Conservation (phyloP, 1,140 invertebrate genomes). For the Sycophila sp. region DNA sequence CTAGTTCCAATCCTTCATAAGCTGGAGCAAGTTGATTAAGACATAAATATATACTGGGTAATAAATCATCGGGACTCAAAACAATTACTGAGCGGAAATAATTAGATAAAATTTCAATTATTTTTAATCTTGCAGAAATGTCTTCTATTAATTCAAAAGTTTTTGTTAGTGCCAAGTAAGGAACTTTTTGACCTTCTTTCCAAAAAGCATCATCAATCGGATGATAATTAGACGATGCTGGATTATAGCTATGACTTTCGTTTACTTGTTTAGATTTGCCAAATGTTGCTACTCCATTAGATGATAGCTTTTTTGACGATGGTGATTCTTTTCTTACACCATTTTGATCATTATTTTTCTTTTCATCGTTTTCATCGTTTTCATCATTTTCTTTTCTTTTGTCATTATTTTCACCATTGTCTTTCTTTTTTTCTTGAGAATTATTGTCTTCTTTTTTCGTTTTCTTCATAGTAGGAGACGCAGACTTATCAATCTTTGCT, state of each 20-base stretch:
- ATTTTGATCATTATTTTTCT: slow-evolving; percentile 22
- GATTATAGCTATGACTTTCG: slow-evolving; percentile 74
- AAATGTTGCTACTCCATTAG: neutral
- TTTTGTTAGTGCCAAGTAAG: slow-evolving; percentile 90
- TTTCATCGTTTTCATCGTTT: neutral
- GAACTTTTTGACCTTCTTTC: slow-evolving; percentile 82
- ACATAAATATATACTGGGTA: slow-evolving; percentile 93
- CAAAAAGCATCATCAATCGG: slow-evolving; percentile 92
- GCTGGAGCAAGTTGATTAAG: slow-evolving; percentile 95
- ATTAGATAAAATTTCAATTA: slow-evolving; percentile 93
- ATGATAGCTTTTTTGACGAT: neutral
- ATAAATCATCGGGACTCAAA: slow-evolving; percentile 87
- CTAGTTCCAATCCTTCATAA: slow-evolving; percentile 89
- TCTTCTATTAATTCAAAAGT: slow-evolving; percentile 94
- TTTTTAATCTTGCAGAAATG: slow-evolving; percentile 89
- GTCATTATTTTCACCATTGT: slow-evolving; percentile 36
- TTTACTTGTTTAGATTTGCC: slow-evolving; percentile 39
- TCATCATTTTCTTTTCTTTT: slow-evolving; percentile 9
- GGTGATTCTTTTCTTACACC: slow-evolving; percentile 36
- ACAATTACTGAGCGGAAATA: slow-evolving; percentile 93
- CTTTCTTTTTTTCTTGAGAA: slow-evolving; percentile 1
- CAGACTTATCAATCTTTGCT: neutral
- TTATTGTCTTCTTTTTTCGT: slow-evolving; percentile 42
- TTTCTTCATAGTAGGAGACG: slow-evolving; percentile 19
- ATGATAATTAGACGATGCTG: slow-evolving; percentile 82